These are phyloP conservation scores for Agonopterix heracliana DNA, from an alignment of 2,888 invertebrate genomes.

Conservation along the genomic window DNA sequence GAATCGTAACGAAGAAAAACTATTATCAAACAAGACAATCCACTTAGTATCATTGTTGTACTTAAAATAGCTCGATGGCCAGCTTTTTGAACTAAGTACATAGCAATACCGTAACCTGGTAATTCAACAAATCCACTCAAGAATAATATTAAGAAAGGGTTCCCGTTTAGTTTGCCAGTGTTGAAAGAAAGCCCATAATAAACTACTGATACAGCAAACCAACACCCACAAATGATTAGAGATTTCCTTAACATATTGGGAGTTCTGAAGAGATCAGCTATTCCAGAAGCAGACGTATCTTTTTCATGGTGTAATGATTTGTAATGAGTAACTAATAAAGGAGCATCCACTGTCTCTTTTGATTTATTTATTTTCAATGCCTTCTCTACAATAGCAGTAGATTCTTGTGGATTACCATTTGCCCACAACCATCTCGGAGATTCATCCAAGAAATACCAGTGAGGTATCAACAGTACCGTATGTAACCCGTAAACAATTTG, in stretches of 20 bases:
- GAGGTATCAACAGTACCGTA: constrained; percentile 81
- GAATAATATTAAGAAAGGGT: constrained; percentile 87
- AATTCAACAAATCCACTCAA: constrained; percentile 87
- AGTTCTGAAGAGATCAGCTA: constrained; percentile 84
- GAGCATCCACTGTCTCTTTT: constrained; percentile 77
- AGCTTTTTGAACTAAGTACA: constrained; percentile 83
- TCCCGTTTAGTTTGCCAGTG: constrained; percentile 85
- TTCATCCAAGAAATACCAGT: constrained; percentile 92
- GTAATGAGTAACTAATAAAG: constrained; percentile 78
- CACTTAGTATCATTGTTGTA: constrained; percentile 86
- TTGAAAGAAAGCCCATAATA: constrained; percentile 91
- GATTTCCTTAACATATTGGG: constrained; percentile 86
- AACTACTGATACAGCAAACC: constrained; percentile 92
- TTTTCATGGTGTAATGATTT: constrained; percentile 46
- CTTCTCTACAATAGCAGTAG: constrained; percentile 83
- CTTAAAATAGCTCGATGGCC: constrained; percentile 87
- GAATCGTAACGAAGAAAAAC: constrained; percentile 81
- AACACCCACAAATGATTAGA: constrained; percentile 86
- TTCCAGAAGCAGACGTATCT: constrained; percentile 72
- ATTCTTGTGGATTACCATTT: constrained; percentile 84
- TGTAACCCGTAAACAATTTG: constrained; percentile 88
- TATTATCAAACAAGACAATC: constrained; percentile 84
- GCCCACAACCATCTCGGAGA: constrained; percentile 93
- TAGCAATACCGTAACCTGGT: constrained; percentile 85
- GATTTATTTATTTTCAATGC: constrained; percentile 83